Percentiles rank a stretch among this genome's conserved stretches.
These are phyloP conservation scores for Brotula barbata DNA, from an alignment of 2,797 vertebrate genomes.

Conservation along the genomic window DNA sequence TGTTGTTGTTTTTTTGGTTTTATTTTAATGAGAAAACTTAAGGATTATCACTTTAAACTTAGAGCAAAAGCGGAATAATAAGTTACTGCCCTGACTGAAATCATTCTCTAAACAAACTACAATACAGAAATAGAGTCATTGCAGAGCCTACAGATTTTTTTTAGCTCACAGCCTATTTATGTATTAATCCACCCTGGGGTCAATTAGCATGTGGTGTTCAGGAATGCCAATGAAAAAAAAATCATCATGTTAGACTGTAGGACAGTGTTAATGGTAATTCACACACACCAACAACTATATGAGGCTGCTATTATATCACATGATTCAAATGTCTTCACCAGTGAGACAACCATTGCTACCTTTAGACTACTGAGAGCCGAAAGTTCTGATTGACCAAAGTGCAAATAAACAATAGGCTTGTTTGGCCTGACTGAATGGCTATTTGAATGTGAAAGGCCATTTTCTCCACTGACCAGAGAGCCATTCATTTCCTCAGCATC, in stretches of 20 bases:
- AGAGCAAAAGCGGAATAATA: constrained; percentile 17
- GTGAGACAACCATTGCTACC: constrained; percentile 24
- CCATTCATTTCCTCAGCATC: constrained; percentile 31
- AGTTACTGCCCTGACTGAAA: constrained; percentile 38
- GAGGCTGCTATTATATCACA: constrained; percentile 24
- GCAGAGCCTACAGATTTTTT: constrained; percentile 30
- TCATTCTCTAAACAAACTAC: constrained; percentile 45
- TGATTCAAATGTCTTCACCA: constrained; percentile 23
- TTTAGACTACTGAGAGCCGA: constrained; percentile 7
- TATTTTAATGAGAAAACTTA: too few relatives aligned
- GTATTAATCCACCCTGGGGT: constrained; percentile 30
- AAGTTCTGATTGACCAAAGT: constrained; percentile 15
- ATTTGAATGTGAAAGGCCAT: constrained; percentile 14
- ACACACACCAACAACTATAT: constrained; percentile 36
- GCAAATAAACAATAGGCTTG: background rate
- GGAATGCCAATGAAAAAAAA: constrained; percentile 4
- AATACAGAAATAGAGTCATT: constrained; percentile 11
- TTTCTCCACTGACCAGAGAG: constrained; percentile 26
- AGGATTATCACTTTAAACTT: too few relatives aligned
- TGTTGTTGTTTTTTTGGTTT: too few relatives aligned
- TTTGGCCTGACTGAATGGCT: constrained; percentile 16
- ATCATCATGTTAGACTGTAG: constrained; percentile 27
- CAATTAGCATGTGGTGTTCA: constrained; percentile 13
- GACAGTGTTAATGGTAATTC: constrained; percentile 29
- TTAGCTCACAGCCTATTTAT: constrained; percentile 22